Evolutionary conservation across 2,797 vertebrate genomes (phyloP), one percentile per base, ranked within the genome.

Genomic region (Phoebastria nigripes): DNA sequence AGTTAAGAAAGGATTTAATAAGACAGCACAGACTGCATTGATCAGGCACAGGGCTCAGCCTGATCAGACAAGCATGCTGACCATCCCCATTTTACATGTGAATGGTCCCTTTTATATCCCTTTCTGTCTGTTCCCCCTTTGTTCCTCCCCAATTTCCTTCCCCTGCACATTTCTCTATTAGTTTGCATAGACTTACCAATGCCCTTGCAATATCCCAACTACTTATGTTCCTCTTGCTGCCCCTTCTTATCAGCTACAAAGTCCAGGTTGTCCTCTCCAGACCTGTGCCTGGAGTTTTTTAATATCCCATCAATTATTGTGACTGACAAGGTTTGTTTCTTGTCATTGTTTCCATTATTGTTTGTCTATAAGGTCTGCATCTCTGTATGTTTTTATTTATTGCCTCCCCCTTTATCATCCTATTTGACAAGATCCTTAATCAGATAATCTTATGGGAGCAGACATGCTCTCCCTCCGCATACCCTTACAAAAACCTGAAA

Each of bases 31-130:
- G 56, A 25, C 22, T 28, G 19, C 25, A 18, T 15, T 37, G 12
- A 19, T n/a, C 16, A 49, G 17, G 33, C 1, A 0, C 16, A 55
- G 21, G 12, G 58, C 31, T 54, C 33, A 59, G 35, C 12, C 44
- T 59, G 15, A 63, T 59, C 41, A 76, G 5, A 35, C 15, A 54
- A 41, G 3, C 1, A 0, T 24, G 11, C 25, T 65, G 22, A 46
- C 15, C 28, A 31, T 29, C 12, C 18, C 20, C 2, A 37, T 61
- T 71, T 66, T 31, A 67, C 20, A 47, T 0, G 0, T 28, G 29
- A n/a, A 46, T 12, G 12, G 20, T 3, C 24, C 16, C 8, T 39
- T 70, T 55, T 47, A 62, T n/a, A 28, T 0, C 10, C 25, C 6
- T 28, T 76, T 76, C 37, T 66, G 13, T 54, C 26, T 54, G 28